Conservation (phyloP, 2,113 vertebrate genomes). For the Eubucco bourcierii region DNA sequence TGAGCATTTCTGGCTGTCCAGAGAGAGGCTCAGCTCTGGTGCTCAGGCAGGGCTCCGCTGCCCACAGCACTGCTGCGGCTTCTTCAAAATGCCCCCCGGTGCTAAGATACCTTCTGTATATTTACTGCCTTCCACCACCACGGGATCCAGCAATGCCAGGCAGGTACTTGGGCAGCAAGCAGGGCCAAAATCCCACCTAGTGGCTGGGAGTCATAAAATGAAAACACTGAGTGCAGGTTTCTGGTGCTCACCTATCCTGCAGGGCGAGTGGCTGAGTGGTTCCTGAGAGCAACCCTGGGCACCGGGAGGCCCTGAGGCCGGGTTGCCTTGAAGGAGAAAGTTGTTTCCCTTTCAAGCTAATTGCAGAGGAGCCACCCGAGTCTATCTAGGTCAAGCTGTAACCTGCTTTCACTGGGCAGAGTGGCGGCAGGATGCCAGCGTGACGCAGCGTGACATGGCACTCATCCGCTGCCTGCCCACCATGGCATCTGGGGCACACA, state of each 20-base stretch:
- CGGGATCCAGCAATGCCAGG: accelerated
- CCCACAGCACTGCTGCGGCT: not conserved
- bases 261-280: accelerated
- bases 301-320: accelerated
- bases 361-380: constrained; percentile 24
- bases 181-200: not conserved
- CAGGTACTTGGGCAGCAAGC: not conserved
- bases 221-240: not conserved
- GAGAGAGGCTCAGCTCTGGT: not conserved
- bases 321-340: constrained; percentile 33
- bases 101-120: not conserved
- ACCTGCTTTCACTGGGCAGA: not conserved
- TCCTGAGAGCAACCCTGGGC: not conserved
- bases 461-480: accelerated
- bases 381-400: constrained; percentile 28
- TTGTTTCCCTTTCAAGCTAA: constrained; percentile 49
- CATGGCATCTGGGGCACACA: accelerated
- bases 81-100: not conserved
- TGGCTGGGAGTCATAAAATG: not conserved
- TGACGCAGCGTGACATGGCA: accelerated
- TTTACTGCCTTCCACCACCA: not conserved
- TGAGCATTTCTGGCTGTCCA: accelerated
- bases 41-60: not conserved
- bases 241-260: accelerated
- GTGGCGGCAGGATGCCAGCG: accelerated